Evolutionary conservation across 2,113 vertebrate genomes (phyloP).

Genomic region (Sprattus sprattus): DNA sequence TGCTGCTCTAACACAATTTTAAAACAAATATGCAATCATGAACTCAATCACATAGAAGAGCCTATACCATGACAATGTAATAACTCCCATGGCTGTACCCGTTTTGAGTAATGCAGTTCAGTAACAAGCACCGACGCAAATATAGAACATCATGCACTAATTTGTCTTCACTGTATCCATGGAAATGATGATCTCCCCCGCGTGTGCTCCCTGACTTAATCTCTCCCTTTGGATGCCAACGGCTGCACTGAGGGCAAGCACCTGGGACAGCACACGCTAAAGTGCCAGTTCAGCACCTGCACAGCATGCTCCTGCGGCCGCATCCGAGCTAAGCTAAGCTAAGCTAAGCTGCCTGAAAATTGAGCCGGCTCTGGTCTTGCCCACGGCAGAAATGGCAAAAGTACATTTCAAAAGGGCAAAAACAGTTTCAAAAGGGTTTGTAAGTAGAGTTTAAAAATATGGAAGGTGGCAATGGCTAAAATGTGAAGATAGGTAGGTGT

Average conservation of each 20-base stretch:
- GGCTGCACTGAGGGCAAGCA: neutral
- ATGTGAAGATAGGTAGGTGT: neutral
- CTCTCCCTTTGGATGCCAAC: neutral
- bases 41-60: neutral
- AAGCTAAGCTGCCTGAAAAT: neutral
- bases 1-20: too few relatives aligned
- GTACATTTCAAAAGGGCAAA: neutral
- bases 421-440: neutral
- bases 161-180: neutral
- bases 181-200: neutral
- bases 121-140: neutral
- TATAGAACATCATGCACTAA: neutral
- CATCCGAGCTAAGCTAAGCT: neutral
- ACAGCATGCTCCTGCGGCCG: neutral
- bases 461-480: neutral
- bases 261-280: neutral
- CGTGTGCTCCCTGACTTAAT: neutral
- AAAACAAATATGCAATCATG: too few relatives aligned
- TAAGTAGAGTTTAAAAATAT: neutral
- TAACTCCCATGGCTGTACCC: neutral
- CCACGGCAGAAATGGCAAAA: neutral
- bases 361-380: neutral
- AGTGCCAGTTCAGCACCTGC: slow-evolving; percentile 6
- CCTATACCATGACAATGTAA: neutral
- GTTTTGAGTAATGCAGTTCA: neutral